Base-by-base conservation (phyloP, 2,797 vertebrate genomes). In the Decapterus maruadsi region DNA sequence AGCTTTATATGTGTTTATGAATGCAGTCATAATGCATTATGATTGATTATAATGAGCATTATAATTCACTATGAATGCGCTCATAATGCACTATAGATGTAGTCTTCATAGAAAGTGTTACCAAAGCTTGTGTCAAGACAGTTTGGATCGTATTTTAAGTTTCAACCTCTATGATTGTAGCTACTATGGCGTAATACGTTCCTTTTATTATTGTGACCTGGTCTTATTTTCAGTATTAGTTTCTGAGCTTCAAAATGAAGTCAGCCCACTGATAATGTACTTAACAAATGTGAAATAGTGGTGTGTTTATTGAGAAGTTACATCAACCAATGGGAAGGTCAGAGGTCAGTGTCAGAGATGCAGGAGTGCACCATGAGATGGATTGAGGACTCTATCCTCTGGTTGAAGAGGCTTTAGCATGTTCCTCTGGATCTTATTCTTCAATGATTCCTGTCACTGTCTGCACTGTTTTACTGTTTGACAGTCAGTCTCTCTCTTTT, bases 341-440 rank as follows among this genome's bases (percentile, higher is more conserved):
- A 75, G 51, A 67, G 56, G 55, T 59, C 68, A 48, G 29, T 10
- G 19, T 60, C 38, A 22, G 4, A 8, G 17, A 14, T 68, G 16
- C 2, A 58, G 70, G 8, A 11, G 36, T 53, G 20, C 40, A 70
- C 20, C 20, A 22, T 53, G 16, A 63, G n/a, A 51, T 48, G 16
- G 59, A 36, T 36, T 38, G n/a, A 19, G 19, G 36, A 68, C 68
- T 46, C 16, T 53, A 4, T 14, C 34, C 9, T 16, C 29, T 59
- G 42, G 43, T 46, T 36, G n/a, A 68, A 20, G 54, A 17, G 65
- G 11, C 43, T 29, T 54, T 34, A 68, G 2, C 17, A 17, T 46
- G 4, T 46, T 46, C 14, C 2, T 3, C 45, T 46, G 6, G 45
- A 46, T 19, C 34, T 36, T 16, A 8, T 46, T 46, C 2, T 8